phyloP scores from a whole-genome alignment of 2,888 invertebrate genomes.

The Melipona beecheii region DNA sequence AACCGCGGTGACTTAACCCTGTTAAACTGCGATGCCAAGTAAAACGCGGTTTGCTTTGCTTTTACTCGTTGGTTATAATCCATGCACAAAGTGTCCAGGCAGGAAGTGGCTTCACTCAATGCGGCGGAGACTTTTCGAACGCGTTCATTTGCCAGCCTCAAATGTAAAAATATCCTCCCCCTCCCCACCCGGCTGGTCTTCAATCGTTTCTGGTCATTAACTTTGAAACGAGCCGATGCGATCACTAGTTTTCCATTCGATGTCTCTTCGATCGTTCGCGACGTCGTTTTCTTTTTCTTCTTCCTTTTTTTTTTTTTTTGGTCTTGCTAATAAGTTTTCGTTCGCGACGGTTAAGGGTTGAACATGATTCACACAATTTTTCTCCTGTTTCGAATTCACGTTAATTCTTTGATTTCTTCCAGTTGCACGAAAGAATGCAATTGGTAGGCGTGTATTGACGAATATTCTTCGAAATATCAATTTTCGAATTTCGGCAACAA shows the following conservation, averaged over 20 bases:
- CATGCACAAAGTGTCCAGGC: constrained; percentile 81
- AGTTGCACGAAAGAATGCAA: too few relatives aligned
- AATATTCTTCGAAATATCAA: too few relatives aligned
- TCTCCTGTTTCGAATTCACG: too few relatives aligned
- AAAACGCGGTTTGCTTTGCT: constrained; percentile 83
- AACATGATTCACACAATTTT: background rate
- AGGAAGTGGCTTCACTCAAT: constrained; percentile 56
- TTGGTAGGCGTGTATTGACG: too few relatives aligned
- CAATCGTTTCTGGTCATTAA: constrained; percentile 42
- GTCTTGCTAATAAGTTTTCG: too few relatives aligned
- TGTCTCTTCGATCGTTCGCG: background rate
- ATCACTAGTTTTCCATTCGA: background rate
- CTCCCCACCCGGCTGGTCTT: constrained; percentile 10
- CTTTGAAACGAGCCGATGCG: background rate
- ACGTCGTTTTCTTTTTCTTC: background rate
- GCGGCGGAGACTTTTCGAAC: constrained; percentile 55
- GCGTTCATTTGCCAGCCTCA: constrained; percentile 50
- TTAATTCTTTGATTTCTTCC: too few relatives aligned
- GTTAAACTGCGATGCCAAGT: constrained; percentile 84
- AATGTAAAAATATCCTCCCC: constrained; percentile 31
- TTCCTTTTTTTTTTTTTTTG: too few relatives aligned
- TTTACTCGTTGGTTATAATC: constrained; percentile 81
- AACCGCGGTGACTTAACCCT: constrained; percentile 83
- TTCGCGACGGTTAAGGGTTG: background rate
- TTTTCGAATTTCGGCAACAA: too few relatives aligned